phyloP scores from a whole-genome alignment of 1,140 invertebrate genomes.

The Bombus sibiricus region DNA sequence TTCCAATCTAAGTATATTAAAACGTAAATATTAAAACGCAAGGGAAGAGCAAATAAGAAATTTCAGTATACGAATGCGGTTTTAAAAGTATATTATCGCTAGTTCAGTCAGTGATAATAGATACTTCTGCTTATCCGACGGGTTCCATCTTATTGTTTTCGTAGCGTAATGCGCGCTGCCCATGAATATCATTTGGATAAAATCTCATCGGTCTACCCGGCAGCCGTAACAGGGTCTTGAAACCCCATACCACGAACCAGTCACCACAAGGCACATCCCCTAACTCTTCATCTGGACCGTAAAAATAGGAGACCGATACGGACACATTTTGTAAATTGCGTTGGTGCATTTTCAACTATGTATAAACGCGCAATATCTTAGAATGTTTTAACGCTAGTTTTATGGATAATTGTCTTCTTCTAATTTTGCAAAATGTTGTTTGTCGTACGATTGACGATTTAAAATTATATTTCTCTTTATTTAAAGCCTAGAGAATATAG shows the following conservation, averaged over 20 bases:
- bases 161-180: conserved; percentile 31
- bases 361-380: background rate
- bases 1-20: background rate
- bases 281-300: conserved; percentile 29
- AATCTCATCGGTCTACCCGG: conserved; percentile 72
- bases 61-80: background rate
- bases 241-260: conserved; percentile 34
- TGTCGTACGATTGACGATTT: background rate
- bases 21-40: background rate
- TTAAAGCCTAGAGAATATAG: background rate
- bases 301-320: conserved; percentile 41
- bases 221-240: conserved; percentile 24
- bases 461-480: background rate
- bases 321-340: background rate
- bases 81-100: background rate
- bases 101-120: conserved; percentile 69
- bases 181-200: conserved; percentile 79
- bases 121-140: conserved; percentile 56
- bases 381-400: background rate
- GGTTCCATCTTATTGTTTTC: conserved; percentile 45
- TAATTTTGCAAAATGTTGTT: background rate
- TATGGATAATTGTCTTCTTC: background rate
- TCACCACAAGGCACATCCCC: background rate
- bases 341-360: background rate
- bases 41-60: background rate